A percentile compares a stretch with the other conserved stretches of the same genome.
phyloP scores from a whole-genome alignment of 2,888 invertebrate species.

The Drosophila mimetica region DNA sequence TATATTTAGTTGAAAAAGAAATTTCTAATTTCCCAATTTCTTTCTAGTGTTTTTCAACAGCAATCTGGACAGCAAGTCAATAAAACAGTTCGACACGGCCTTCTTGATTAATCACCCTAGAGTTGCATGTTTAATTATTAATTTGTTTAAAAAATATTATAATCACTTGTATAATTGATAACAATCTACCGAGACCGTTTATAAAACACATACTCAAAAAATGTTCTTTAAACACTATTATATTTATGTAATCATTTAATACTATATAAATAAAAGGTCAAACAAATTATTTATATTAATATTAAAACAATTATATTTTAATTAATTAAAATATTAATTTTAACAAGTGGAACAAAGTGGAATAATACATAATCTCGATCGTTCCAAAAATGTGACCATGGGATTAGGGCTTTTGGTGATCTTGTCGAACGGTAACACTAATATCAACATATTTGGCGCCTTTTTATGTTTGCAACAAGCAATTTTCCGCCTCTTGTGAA shows the following conservation, averaged over 20 bases:
- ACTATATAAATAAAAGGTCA: constrained; percentile 27
- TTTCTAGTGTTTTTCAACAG: constrained; percentile 32
- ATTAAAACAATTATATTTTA: not conserved
- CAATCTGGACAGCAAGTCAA: constrained; percentile 28
- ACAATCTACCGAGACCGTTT: constrained; percentile 33
- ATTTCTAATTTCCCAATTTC: too few relatives aligned
- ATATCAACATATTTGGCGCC: constrained; percentile 17
- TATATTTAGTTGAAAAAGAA: too few relatives aligned
- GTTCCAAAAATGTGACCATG: constrained; percentile 11
- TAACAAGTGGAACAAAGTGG: not conserved
- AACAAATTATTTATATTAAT: constrained; percentile 16
- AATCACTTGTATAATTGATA: constrained; percentile 30
- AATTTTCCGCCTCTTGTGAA: constrained; percentile 31
- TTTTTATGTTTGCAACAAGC: constrained; percentile 30
- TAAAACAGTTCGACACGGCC: constrained; percentile 12
- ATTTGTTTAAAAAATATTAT: constrained; percentile 18
- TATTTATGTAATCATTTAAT: constrained; percentile 32
- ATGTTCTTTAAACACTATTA: constrained; percentile 42
- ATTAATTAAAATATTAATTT: not conserved
- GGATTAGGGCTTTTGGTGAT: not conserved
- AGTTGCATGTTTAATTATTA: constrained; percentile 6
- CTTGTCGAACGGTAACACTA: constrained; percentile 18
- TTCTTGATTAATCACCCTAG: constrained; percentile 16
- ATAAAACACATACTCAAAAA: constrained; percentile 36
- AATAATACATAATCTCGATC: constrained; percentile 5